A percentile compares a stretch with the other conserved stretches of the same genome.
These are phyloP conservation scores for Enteromius radiatus DNA, from an alignment of 2,797 vertebrate genomes.

Conservation along the genomic window DNA sequence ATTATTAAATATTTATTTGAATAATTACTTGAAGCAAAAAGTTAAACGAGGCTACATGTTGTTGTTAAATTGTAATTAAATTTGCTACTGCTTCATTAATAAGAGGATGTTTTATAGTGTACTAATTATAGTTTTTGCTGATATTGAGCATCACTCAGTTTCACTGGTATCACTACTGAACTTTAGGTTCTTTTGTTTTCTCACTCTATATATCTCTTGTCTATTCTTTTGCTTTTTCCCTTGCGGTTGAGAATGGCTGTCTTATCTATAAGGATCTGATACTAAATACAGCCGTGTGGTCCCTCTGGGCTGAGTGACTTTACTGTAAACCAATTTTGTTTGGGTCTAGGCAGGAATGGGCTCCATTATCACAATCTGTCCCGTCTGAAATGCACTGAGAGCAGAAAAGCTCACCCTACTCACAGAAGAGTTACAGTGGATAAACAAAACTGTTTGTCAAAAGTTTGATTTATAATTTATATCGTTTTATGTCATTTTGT, in stretches of 20 bases:
- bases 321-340: constrained; percentile 33
- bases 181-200: background rate
- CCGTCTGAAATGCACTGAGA: constrained; percentile 19
- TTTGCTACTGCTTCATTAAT: background rate
- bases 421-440: background rate
- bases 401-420: constrained; percentile 19
- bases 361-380: constrained; percentile 43
- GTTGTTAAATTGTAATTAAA: background rate
- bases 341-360: background rate
- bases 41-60: background rate
- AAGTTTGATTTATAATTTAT: background rate
- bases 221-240: background rate
- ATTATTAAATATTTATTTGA: background rate
- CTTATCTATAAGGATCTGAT: constrained; percentile 28
- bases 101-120: background rate
- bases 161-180: background rate
- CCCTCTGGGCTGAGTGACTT: constrained; percentile 16
- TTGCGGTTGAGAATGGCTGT: background rate
- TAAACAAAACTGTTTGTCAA: background rate
- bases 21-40: background rate
- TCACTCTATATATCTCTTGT: background rate
- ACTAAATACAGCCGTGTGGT: constrained; percentile 10
- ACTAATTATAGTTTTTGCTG: background rate
- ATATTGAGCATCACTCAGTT: background rate
- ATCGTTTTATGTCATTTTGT: background rate